Evolutionary conservation across 2,888 invertebrate species (phyloP), one percentile per base, ranked within the genome.

Genomic region (Patella caerulea): DNA sequence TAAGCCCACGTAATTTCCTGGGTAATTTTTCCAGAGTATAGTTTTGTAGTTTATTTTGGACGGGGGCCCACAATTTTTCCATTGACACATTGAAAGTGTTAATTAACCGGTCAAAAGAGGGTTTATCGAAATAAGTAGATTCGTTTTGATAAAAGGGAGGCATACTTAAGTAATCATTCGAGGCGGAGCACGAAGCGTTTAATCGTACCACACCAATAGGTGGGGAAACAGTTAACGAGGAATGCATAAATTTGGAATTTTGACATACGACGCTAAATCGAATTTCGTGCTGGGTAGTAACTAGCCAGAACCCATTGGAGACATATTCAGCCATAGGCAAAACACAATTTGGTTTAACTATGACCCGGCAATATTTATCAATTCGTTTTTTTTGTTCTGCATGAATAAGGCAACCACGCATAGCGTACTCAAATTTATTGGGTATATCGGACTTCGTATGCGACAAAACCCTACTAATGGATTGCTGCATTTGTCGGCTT

Each of bases 361-460:
- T 19, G n/a, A 65, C 65, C 19, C 19, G 7, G 65, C 65, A 65
- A 19, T 19, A 65, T 65, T 65, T 12, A 3, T n/a, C n/a, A 65
- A 65, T 65, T 65, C 15, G n/a, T 15, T 65, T 15, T n/a, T n/a
- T 59, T 65, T 65, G 19, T 65, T 65, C n/a, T 65, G n/a, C 11
- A 19, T 65, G 59, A 59, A 65, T 65, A 65, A 65, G 11, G 65
- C 65, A 19, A 19, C 65, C 2, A 65, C n/a, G n/a, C 59, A 59
- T 59, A 59, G 19, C 19, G 7, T n/a, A n/a, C n/a, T 19, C 19
- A 65, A 19, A 65, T 19, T 65, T 11, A 65, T 65, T 2, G 65
- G 65, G 7, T 65, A 65, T 9, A 65, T 65, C n/a, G 65, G 65
- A 19, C 65, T 65, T 65, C 65, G 65, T 11, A 65, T 65, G n/a